Percentiles rank a stretch among this genome's conserved stretches.
Evolutionary conservation across 2,113 vertebrate genomes (phyloP).

Genomic region (Pluvialis apricaria): DNA sequence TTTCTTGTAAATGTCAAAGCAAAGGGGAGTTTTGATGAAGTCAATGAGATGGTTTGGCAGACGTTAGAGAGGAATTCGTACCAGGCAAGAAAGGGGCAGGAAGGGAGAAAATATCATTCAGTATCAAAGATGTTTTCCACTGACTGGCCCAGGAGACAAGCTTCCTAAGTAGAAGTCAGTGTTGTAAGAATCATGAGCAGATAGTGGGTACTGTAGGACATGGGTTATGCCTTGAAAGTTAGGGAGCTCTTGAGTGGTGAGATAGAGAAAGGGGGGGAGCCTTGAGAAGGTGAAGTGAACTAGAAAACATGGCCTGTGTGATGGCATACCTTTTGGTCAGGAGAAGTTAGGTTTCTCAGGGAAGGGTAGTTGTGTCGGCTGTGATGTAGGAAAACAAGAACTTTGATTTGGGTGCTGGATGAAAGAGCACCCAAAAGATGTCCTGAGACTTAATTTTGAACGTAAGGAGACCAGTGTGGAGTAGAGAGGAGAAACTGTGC

Average conservation of each 20-base stretch:
- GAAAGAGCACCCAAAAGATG: neutral
- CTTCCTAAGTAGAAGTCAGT: neutral
- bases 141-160: neutral
- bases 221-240: neutral
- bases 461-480: neutral
- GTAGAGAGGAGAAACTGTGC: neutral
- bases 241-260: neutral
- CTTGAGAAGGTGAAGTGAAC: neutral
- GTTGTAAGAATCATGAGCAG: neutral
- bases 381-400: neutral
- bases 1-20: neutral
- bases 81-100: neutral
- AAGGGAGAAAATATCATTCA: neutral
- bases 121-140: neutral
- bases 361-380: neutral
- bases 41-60: neutral
- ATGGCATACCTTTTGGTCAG: neutral
- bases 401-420: neutral
- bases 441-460: neutral
- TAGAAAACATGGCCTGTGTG: neutral
- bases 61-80: neutral
- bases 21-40: slow-evolving; percentile 16
- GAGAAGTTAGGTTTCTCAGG: neutral
- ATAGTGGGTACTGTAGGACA: neutral
- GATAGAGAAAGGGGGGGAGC: neutral